Evolutionary conservation across 2,113 vertebrate species (phyloP).

Genomic region (Leucopsar rothschildi): DNA sequence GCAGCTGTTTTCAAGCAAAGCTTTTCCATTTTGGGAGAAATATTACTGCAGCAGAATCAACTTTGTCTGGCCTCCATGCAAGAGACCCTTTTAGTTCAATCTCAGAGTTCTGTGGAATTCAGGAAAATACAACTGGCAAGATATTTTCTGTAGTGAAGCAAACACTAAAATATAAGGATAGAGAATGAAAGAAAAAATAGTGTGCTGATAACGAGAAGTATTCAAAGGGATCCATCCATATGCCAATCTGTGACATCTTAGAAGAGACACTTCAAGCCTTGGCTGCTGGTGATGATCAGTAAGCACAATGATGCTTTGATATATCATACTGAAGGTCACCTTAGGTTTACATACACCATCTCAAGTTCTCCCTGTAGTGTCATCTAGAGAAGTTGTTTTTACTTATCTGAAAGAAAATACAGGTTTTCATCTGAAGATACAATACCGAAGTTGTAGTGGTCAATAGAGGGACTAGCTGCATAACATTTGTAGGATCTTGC

Average conservation of each 20-base stretch:
- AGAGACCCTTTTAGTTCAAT: background rate
- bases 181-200: background rate
- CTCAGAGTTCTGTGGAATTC: background rate
- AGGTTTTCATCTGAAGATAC: background rate
- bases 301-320: background rate
- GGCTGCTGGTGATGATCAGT: background rate
- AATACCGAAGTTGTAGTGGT: background rate
- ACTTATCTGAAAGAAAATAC: background rate
- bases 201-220: background rate
- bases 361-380: background rate
- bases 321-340: background rate
- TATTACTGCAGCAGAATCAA: background rate
- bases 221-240: background rate
- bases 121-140: background rate
- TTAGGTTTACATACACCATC: background rate
- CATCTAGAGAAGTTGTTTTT: background rate
- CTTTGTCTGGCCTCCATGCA: background rate
- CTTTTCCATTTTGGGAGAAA: background rate
- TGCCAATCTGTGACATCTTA: background rate
- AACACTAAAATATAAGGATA: background rate
- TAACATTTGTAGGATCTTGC: background rate
- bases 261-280: background rate
- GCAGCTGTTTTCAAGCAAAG: background rate
- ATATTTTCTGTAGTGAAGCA: background rate
- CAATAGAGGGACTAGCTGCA: background rate